Base-by-base conservation (phyloP, 2,888 invertebrate genomes). In the Drosophila robusta region DNA sequence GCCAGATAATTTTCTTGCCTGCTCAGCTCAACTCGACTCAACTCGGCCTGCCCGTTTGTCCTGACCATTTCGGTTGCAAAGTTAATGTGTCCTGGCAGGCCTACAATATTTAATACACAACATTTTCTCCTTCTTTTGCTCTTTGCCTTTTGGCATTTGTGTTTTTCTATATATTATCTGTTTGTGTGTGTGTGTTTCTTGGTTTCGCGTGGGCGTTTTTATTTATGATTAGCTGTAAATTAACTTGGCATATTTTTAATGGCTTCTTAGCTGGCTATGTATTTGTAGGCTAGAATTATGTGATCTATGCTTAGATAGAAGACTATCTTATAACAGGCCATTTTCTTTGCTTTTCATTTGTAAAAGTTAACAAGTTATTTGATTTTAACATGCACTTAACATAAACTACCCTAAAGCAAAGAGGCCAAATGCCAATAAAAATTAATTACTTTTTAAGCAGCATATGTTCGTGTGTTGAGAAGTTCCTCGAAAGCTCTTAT, bases 1-100 rank as follows among this genome's bases (percentile, higher is more conserved):
- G 78, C 81, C 71, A 81, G 78, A 79, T 78, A 81, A 79, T 81
- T 78, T 80, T 78, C 63, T 74, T 78, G 80, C 80, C 78, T 78
- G 73, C 80, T 77, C 78, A 80, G 78, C 71, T 71, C 60, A 69
- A 56, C 42, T 61, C 49, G 36, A 70, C 29, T 61, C 55, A 44
- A 52, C 16, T 52, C 44, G 50, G 61, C 60, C 41, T 63, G 44
- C 50, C 61, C 51, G 77, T 45, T 60, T 58, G 49, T 66, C 61
- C 54, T 64, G 66, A 67, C 57, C 52, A 66, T 62, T 72, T 64
- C 52, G 61, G 69, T 76, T 73, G 78, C 69, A 80, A 80, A 65
- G 73, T 68, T 77, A 73, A 80, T 80, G 65, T 72, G 67, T 64
- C 62, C 64, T 73, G 77, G 70, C 80, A 80, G 72, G 70, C 70